Base-by-base conservation (phyloP, 2,113 vertebrate species). In the Phaetusa simplex region DNA sequence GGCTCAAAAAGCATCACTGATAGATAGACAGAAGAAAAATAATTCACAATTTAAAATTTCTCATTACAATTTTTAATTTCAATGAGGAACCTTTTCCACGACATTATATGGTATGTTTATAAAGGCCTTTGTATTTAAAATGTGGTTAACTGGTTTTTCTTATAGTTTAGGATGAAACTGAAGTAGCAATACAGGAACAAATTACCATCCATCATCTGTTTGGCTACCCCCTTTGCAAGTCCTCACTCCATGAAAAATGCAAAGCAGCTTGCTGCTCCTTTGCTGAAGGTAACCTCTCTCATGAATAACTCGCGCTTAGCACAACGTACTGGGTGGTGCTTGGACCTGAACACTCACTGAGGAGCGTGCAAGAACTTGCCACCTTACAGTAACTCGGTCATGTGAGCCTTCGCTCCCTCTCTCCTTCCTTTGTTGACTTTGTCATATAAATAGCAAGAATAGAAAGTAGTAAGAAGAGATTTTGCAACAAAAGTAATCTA, bases 11-110 rank as follows among this genome's bases (percentile, higher is more conserved):
- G 21, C 40, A 87, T 38, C 27, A 66, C 73, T 86, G 95, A 78
- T 81, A 88, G 96, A 82, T 52, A 95, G 56, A 86, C 82, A 62
- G 80, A 88, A 79, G 43, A 89, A 95, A 95, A 93, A 91, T 90
- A 83, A 87, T 53, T 91, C 62, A 82, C 23, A 49, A 88, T 77
- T 87, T 82, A 59, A 61, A 94, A 85, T 65, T 94, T 15, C 3
- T 42, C 40, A 61, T 61, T 61, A 47, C 22, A 26, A 38, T 62
- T 87, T 93, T 78, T 53, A 65, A 50, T 50, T 91, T 64, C 50
- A 22, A 29, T 72, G 56, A 52, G 29, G 45, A 91, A 53, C 11
- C 5, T 92, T 87, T 91, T 69, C 29, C 45, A 53, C 45, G 53
- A 30, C 8, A 38, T 58, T 79, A 38, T 18, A 72, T 24, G 11